A percentile compares a stretch with the other conserved stretches of the same genome.
phyloP scores from a whole-genome alignment of 2,113 vertebrate genomes.

The Oenanthe oenanthe region DNA sequence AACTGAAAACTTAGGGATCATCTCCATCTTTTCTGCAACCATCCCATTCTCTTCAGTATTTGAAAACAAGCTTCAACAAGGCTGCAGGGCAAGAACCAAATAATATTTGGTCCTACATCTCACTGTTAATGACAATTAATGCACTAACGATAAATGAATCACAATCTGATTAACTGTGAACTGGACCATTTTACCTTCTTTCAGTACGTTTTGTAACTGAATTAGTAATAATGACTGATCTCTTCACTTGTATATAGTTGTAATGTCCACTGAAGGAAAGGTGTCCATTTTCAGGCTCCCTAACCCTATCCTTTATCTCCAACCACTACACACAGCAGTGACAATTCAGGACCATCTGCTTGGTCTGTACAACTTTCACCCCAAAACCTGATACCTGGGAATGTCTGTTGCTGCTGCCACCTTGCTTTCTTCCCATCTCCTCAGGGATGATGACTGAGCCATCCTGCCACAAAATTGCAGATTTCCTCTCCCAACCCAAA shows the following conservation, averaged over 20 bases:
- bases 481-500: background rate
- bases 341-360: background rate
- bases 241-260: background rate
- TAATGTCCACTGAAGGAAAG: background rate
- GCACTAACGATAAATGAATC: background rate
- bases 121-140: background rate
- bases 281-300: background rate
- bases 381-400: background rate
- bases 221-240: background rate
- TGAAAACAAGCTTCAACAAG: background rate
- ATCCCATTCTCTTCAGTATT: background rate
- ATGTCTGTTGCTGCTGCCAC: background rate
- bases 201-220: background rate
- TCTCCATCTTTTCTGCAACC: background rate
- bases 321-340: no score
- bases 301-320: background rate
- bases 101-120: background rate
- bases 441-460: background rate
- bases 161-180: background rate
- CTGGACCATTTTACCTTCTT: background rate
- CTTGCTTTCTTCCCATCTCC: background rate
- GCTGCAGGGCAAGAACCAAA: background rate
- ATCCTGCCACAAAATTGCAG: background rate
- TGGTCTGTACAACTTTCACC: background rate
- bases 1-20: background rate